phyloP scores from a whole-genome alignment of 2,797 vertebrate species.

The Denticeps clupeoides region DNA sequence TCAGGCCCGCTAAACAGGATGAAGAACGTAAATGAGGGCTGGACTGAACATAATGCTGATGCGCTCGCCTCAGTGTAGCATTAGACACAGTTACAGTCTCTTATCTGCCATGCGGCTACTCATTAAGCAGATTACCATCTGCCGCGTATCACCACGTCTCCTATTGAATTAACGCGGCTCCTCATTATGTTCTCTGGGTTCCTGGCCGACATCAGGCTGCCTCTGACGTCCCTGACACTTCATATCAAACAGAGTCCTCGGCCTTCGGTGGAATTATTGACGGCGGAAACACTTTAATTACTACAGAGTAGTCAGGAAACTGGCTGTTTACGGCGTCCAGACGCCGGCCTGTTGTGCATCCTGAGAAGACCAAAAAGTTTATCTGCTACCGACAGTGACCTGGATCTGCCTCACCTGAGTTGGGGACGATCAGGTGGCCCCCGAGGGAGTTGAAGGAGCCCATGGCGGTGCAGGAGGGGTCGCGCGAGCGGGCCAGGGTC shows the following conservation, averaged over 20 bases:
- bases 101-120: not conserved
- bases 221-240: conserved; percentile 7
- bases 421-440: conserved; percentile 82
- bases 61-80: not conserved
- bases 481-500: conserved; percentile 74
- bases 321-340: not conserved
- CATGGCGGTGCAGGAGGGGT: conserved; percentile 79
- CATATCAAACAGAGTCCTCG: not conserved
- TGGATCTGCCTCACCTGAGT: conserved; percentile 88
- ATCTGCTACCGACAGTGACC: too few species aligned
- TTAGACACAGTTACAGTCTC: not conserved
- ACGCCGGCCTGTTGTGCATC: too few species aligned
- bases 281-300: conserved; percentile 5
- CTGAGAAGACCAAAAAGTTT: too few species aligned
- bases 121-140: not conserved
- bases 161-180: not conserved
- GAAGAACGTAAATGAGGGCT: too few species aligned
- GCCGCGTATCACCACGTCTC: not conserved
- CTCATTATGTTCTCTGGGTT: conserved; percentile 3
- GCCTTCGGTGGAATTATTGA: conserved; percentile 8
- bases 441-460: conserved; percentile 88
- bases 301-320: not conserved
- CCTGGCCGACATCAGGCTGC: not conserved
- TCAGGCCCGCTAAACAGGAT: too few species aligned
- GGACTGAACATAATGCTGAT: not conserved